Conservation (phyloP, 2,113 vertebrate species). For the Cephalopterus ornatus region DNA sequence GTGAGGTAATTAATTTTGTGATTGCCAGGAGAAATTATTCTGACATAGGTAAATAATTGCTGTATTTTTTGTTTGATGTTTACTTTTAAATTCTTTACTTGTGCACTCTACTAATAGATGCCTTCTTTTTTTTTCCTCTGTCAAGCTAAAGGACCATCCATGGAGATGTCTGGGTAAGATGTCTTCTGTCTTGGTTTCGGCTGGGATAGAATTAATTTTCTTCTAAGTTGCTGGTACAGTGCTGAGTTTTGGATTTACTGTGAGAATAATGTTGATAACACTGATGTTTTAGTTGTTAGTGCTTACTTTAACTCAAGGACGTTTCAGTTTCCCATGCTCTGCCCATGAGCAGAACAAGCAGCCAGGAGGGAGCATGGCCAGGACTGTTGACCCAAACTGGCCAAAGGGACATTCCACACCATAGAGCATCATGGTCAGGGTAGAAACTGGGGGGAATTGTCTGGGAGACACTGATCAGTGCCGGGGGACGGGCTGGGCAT, state of each 20-base stretch:
- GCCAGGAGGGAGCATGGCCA: not conserved
- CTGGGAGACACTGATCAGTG: not conserved
- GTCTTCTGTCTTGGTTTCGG: not conserved
- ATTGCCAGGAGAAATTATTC: not conserved
- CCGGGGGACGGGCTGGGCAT: not conserved
- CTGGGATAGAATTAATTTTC: not conserved
- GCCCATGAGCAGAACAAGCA: not conserved
- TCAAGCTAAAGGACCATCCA: conserved; percentile 70
- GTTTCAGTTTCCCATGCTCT: not conserved
- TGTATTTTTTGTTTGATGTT: not conserved
- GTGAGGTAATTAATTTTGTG: not conserved
- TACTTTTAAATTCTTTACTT: not conserved
- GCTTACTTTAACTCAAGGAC: not conserved
- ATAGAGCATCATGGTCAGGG: not conserved
- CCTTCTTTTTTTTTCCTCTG: conserved; percentile 24
- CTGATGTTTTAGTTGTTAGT: not conserved
- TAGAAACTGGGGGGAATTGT: not conserved
- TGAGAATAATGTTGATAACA: not conserved
- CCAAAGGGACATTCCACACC: not conserved
- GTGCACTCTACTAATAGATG: not conserved
- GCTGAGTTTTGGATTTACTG: not conserved
- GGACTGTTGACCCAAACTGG: not conserved
- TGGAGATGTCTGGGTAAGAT: conserved; percentile 77
- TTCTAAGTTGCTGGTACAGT: not conserved
- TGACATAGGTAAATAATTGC: not conserved